These are phyloP conservation scores for Choristoneura rosaceana DNA, from an alignment of 2,888 invertebrate genomes.

Conservation along the genomic window DNA sequence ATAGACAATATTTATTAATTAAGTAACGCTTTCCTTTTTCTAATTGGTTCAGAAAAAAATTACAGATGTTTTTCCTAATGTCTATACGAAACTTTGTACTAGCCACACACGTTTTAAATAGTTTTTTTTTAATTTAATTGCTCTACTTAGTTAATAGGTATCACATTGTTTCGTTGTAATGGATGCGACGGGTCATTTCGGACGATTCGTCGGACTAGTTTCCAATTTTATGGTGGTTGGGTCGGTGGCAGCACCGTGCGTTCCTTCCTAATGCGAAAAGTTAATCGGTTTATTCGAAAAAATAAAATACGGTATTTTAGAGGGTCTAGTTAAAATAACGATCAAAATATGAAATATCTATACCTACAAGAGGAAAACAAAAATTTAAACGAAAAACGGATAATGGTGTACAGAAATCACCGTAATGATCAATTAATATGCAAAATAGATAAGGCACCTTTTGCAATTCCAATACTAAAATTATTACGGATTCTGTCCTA, in stretches of 20 bases:
- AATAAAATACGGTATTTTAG: neutral
- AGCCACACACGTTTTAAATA: neutral
- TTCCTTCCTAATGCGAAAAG: constrained; percentile 40
- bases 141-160: constrained; percentile 37
- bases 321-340: neutral
- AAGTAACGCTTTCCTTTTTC: too few species aligned
- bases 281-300: constrained; percentile 13
- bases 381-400: too few species aligned
- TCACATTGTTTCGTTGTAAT: constrained; percentile 62
- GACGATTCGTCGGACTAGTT: constrained; percentile 66
- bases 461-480: too few species aligned
- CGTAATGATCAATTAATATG: too few species aligned
- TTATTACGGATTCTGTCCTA: too few species aligned
- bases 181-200: constrained; percentile 66
- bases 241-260: constrained; percentile 61
- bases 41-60: too few species aligned
- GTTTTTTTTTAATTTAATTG: neutral
- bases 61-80: too few species aligned
- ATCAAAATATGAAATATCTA: neutral
- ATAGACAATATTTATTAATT: too few species aligned
- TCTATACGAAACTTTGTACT: too few species aligned
- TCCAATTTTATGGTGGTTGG: constrained; percentile 84
- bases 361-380: neutral
- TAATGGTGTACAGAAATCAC: too few species aligned
- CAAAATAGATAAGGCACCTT: too few species aligned